phyloP scores from a whole-genome alignment of 2,113 vertebrate genomes.

The Larimichthys crocea region DNA sequence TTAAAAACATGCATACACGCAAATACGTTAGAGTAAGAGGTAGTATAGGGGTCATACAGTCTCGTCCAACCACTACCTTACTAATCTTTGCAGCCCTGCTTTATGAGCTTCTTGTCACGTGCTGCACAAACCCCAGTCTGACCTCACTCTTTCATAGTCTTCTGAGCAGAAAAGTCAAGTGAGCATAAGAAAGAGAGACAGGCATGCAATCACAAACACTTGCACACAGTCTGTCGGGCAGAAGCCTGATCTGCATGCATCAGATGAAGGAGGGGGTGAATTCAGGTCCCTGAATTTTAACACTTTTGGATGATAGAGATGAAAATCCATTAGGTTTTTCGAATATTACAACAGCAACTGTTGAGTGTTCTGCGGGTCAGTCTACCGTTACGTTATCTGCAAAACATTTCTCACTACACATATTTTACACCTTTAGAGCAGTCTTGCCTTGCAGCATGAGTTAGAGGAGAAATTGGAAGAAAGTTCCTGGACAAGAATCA shows the following conservation, averaged over 20 bases:
- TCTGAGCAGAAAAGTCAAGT: constrained; percentile 9
- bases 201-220: neutral
- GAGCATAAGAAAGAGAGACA: constrained; percentile 21
- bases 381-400: constrained; percentile 21
- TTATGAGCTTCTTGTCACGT: constrained; percentile 1
- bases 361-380: constrained; percentile 42
- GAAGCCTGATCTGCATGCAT: constrained; percentile 30
- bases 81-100: neutral
- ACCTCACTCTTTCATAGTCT: neutral
- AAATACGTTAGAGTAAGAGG: neutral
- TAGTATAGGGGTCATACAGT: neutral
- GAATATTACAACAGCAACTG: constrained; percentile 49
- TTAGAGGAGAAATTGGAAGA: constrained; percentile 7
- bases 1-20: neutral
- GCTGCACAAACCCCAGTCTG: neutral
- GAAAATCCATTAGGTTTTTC: constrained; percentile 58
- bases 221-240: neutral
- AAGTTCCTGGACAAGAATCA: constrained; percentile 23
- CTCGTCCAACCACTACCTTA: neutral
- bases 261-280: constrained; percentile 7
- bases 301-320: constrained; percentile 18
- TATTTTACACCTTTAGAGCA: neutral
- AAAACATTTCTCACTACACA: constrained; percentile 36
- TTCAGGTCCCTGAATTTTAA: neutral
- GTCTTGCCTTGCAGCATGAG: neutral